A percentile compares a stretch with the other conserved stretches of the same genome.
Evolutionary conservation across 2,888 invertebrate species (phyloP).

Genomic region (Chrysina gloriosa): DNA sequence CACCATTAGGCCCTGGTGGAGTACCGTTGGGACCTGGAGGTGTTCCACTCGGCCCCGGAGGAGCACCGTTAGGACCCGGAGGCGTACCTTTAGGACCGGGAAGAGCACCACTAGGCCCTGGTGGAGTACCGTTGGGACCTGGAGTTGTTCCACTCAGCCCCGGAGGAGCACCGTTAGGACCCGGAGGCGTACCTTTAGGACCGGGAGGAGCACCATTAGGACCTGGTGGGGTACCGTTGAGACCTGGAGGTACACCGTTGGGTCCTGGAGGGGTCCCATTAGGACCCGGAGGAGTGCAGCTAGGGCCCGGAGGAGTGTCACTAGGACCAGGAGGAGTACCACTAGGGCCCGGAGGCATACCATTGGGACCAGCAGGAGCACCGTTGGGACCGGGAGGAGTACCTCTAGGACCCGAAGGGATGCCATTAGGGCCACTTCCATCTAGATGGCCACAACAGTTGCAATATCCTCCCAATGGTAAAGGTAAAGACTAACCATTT

Average conservation of each 20-base stretch:
- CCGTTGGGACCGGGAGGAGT: slow-evolving; percentile 44
- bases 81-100: slow-evolving; percentile 18
- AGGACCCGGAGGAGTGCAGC: slow-evolving; percentile 28
- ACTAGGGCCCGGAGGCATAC: background rate
- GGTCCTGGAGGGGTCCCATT: slow-evolving; percentile 19
- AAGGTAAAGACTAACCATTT: too few relatives aligned
- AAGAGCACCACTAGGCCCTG: slow-evolving; percentile 19
- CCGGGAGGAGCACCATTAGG: background rate
- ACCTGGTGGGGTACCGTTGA: slow-evolving; percentile 37
- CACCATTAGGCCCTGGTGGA: slow-evolving; percentile 26
- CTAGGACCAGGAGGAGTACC: slow-evolving; percentile 17
- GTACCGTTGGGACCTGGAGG: slow-evolving; percentile 26
- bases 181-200: slow-evolving; percentile 44
- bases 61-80: slow-evolving; percentile 33
- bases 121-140: background rate
- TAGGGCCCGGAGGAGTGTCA: slow-evolving; percentile 16
- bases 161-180: slow-evolving; percentile 42
- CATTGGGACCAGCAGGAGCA: slow-evolving; percentile 21
- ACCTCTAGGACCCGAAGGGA: slow-evolving; percentile 42
- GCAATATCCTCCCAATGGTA: background rate
- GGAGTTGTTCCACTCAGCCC: slow-evolving; percentile 40
- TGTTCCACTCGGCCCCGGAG: slow-evolving; percentile 13
- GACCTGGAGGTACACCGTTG: slow-evolving; percentile 24
- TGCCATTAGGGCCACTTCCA: slow-evolving; percentile 40
- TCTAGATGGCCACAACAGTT: slow-evolving; percentile 31